Base-by-base conservation (phyloP, 1,140 invertebrate genomes). In the Zophobas morio region DNA sequence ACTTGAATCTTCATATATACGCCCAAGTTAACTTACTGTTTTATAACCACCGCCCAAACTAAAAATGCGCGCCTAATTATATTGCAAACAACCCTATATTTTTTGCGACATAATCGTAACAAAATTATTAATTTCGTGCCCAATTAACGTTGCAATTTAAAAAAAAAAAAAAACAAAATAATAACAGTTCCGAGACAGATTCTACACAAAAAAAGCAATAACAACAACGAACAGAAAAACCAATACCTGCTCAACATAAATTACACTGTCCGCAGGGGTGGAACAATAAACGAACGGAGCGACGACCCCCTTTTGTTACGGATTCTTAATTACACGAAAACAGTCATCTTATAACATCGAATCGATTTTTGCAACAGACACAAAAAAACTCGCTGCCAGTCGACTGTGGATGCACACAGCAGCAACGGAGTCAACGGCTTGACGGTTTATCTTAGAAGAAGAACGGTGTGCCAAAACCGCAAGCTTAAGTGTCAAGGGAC, bases 191-290 rank as follows among this genome's bases (percentile, higher is more conserved):
- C 3, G n/a, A 47, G 60, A 66, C 37, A 42, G 37, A 42, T 32
- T 60, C 56, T 20, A 60, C 32, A 36, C 20, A 66, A 66, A 66
- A 6, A 39, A 42, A 20, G 60, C 60, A 66, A 66, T 66, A 66
- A 66, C 60, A 66, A 66, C 60, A 66, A 66, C 60, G 42, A 66
- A 8, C 5, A 40, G 33, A 66, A 66, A 66, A 66, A 46, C 60
- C 60, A 42, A 66, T 66, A 66, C 60, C 60, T 66, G 60, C 6
- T 66, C 60, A 42, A 66, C 60, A 66, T 66, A 66, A 66, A 66
- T 66, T 66, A 42, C 60, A 42, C 36, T n/a, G 37, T 2, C 6
- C 33, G 35, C 35, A 63, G 40, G n/a, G 36, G 35, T 6, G 35
- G 56, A 60, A 60, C 56, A 60, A 66, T 36, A 33, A 42, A 66